Conservation (phyloP, 2,113 vertebrate genomes). For the Pseudopodoces humilis region DNA sequence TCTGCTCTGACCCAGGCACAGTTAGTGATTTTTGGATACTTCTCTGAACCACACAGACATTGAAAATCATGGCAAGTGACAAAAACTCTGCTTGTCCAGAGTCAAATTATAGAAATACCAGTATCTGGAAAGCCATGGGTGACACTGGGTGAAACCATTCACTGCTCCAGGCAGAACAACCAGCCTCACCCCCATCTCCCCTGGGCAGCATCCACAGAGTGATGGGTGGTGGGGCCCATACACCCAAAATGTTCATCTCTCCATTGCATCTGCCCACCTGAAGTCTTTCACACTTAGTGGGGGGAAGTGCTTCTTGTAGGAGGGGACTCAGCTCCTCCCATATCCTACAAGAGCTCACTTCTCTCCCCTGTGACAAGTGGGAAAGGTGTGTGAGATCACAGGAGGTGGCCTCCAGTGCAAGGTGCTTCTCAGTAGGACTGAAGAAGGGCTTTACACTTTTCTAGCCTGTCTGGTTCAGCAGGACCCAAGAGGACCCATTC, state of each 20-base stretch:
- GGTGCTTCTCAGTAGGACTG: neutral
- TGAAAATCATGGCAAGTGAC: neutral
- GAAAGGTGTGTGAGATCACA: neutral
- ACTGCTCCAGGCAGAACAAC: neutral
- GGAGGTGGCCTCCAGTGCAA: neutral
- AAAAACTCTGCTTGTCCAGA: neutral
- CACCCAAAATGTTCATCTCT: neutral
- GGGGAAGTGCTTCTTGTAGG: neutral
- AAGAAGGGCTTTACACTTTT: neutral
- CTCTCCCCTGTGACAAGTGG: neutral
- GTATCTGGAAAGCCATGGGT: neutral
- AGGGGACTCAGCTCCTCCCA: neutral
- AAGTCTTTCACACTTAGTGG: neutral
- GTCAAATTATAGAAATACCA: neutral
- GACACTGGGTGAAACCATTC: neutral
- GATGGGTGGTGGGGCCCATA: accelerated
- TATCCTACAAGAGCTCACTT: neutral
- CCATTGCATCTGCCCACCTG: neutral
- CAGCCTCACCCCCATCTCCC: no score
- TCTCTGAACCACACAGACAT: neutral
- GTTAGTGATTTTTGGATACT: neutral
- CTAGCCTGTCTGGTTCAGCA: neutral
- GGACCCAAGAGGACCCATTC: neutral
- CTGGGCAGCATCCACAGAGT: neutral
- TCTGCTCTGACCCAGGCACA: neutral